Conservation (phyloP, 2,113 vertebrate genomes). For the Notarius quadriscutis region DNA sequence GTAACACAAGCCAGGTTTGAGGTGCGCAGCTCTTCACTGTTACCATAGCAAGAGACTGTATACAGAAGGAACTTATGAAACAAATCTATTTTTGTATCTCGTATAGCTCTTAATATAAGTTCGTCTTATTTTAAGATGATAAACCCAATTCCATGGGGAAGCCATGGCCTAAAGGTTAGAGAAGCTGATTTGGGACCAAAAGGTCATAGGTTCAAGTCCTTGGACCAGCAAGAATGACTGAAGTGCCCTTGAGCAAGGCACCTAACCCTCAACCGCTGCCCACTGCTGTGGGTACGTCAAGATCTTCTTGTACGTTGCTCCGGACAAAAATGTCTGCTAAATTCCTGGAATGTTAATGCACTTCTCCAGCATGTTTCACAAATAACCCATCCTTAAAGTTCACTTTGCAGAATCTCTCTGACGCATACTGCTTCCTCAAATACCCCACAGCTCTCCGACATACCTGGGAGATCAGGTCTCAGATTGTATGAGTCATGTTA, state of each 20-base stretch:
- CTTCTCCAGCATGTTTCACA: neutral
- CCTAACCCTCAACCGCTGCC: too few species aligned
- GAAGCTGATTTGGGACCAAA: too few species aligned
- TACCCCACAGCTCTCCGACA: neutral
- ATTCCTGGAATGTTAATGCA: neutral
- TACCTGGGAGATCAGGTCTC: neutral
- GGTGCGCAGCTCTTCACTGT: neutral
- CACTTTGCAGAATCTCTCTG: neutral
- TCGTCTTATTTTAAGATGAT: too few species aligned
- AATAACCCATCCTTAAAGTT: conserved; percentile 12
- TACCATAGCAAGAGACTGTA: neutral
- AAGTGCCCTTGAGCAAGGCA: too few species aligned
- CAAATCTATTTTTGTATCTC: neutral
- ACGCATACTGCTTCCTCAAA: neutral
- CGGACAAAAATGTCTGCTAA: too few species aligned
- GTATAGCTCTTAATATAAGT: neutral
- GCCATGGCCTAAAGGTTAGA: too few species aligned
- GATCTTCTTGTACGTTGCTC: too few species aligned
- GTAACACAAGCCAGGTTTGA: neutral
- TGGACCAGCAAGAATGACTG: too few species aligned
- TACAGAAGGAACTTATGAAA: conserved; percentile 2
- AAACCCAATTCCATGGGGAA: too few species aligned
- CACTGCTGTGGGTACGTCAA: too few species aligned
- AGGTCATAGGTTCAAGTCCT: too few species aligned
- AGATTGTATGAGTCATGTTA: neutral